These are phyloP conservation scores for Drosophila nannoptera DNA, from an alignment of 1,140 invertebrate genomes.

Conservation along the genomic window DNA sequence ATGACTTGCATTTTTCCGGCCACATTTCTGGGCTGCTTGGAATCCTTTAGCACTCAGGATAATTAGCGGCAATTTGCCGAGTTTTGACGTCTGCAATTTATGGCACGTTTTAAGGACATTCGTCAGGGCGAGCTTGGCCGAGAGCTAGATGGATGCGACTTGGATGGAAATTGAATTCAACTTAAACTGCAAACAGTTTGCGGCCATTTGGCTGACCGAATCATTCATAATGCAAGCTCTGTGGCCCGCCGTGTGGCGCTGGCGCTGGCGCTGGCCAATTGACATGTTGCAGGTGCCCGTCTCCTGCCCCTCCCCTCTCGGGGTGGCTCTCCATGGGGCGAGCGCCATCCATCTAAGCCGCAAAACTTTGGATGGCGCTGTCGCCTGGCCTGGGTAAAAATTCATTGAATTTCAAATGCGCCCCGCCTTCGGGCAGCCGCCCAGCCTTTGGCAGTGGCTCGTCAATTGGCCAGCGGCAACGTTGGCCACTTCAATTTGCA, in stretches of 20 bases:
- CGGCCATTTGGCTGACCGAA: slow-evolving; percentile 59
- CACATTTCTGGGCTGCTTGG: background rate
- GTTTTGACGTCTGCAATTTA: slow-evolving; percentile 52
- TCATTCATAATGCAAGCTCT: slow-evolving; percentile 70
- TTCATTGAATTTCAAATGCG: slow-evolving; percentile 76
- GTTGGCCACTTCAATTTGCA: slow-evolving; percentile 75
- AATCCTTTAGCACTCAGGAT: slow-evolving; percentile 54
- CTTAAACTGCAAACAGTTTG: slow-evolving; percentile 59
- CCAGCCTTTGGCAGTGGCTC: slow-evolving; percentile 10
- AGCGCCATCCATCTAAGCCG: slow-evolving; percentile 61
- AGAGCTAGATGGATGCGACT: background rate
- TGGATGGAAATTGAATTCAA: slow-evolving; percentile 63
- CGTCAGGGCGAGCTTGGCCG: slow-evolving; percentile 25
- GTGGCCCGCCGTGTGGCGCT: slow-evolving; percentile 40
- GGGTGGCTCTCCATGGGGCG: background rate
- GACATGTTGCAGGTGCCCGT: slow-evolving; percentile 49
- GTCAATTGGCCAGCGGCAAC: slow-evolving; percentile 62
- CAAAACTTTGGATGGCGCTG: slow-evolving; percentile 36
- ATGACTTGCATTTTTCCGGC: background rate
- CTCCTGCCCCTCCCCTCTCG: background rate
- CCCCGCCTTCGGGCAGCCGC: background rate
- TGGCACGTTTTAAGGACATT: slow-evolving; percentile 56
- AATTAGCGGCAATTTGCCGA: slow-evolving; percentile 56
- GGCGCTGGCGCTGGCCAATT: slow-evolving; percentile 57
- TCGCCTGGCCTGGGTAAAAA: slow-evolving; percentile 62